Evolutionary conservation across 2,888 invertebrate genomes (phyloP).

Genomic region (Meghimatium bilineatum): DNA sequence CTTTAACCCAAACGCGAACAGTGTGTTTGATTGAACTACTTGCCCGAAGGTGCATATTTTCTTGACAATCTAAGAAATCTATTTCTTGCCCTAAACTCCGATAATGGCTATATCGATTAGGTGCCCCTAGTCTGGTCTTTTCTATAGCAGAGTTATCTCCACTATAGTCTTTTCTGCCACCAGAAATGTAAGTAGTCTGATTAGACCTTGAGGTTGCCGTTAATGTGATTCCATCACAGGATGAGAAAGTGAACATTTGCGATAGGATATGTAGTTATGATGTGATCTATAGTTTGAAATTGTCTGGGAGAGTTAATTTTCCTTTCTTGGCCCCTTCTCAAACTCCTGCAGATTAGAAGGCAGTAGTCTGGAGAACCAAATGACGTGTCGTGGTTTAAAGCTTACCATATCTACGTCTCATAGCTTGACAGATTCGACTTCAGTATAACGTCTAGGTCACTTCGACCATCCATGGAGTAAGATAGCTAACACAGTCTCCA

Average conservation of each 20-base stretch:
- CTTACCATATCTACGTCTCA: too few species aligned
- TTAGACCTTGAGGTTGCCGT: not conserved
- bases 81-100: not conserved
- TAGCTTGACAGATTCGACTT: too few species aligned
- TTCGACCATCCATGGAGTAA: too few species aligned
- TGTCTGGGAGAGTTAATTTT: too few species aligned
- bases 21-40: not conserved
- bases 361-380: too few species aligned
- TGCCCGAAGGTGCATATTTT: not conserved
- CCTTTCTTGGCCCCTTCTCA: too few species aligned
- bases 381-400: too few species aligned
- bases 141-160: not conserved
- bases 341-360: too few species aligned
- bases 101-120: conserved; percentile 7
- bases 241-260: not conserved
- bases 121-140: not conserved
- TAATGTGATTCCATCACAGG: not conserved
- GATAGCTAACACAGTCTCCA: too few species aligned
- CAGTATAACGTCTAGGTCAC: too few species aligned
- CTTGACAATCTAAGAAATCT: not conserved
- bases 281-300: too few species aligned
- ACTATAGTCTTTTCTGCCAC: not conserved
- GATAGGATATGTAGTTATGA: not conserved
- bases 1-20: not conserved
- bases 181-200: not conserved